Evolutionary conservation across 53 echinoderm and acorn worm genomes (phyloP), one percentile per base, ranked within the genome.

Genomic region (Arbacia lixula): DNA sequence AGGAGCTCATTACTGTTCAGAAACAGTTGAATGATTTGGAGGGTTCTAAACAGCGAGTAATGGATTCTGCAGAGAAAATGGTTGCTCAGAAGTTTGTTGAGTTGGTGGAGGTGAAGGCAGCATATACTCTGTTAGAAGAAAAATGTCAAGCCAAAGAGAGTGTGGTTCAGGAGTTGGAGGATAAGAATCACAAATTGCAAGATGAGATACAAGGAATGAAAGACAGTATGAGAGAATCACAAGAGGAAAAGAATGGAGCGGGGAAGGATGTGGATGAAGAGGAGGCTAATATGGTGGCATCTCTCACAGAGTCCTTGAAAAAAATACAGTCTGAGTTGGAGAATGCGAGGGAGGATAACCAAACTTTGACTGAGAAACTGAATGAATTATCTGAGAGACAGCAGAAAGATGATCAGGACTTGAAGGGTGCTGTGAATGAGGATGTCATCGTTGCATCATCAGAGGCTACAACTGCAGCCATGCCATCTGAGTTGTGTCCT

Each of bases 341-440:
- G 34, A 33, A 28, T 28, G 57, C 83, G 10, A 82, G 72, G 32
- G 83, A 71, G 19, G 83, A 83, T 29, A 83, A 71, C 14, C 37
- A 68, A 46, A 5, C 6, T 9, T 29, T 86, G 65, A 63, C 65
- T 75, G 77, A 76, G 75, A 76, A 64, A 63, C 26, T 86, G 76
- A 86, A 52, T 22, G 62, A 66, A 2, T 50, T 46, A 54, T 68
- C 78, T 17, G 27, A 62, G 33, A 74, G 20, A 17, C 32, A 27
- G 30, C 12, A 31, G 27, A 42, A 41, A 41, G 41, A 21, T 42
- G 71, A 71, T 29, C 30, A 54, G 35, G 19, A 36, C 2, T n/a
- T 27, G 50, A 39, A 58, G 12, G 22, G 34, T 58, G 60, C 32
- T 22, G 21, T 75, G 21, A 34, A 40, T 77, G 77, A 77, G 39